Conservation (phyloP, 1,140 invertebrate genomes). For the Drosophila miranda region DNA sequence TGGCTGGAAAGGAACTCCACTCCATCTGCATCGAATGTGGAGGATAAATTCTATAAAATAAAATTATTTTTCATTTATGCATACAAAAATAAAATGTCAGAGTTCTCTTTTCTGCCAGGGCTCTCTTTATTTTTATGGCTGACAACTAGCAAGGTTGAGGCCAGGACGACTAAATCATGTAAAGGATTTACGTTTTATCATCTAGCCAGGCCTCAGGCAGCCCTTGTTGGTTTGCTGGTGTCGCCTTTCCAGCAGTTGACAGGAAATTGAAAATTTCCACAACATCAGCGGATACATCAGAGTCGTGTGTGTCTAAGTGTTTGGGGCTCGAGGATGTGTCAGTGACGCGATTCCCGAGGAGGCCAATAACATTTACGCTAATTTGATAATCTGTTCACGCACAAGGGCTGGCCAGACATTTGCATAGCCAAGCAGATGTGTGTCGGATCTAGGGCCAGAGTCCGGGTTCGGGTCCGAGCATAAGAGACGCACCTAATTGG, state of each 20-base stretch:
- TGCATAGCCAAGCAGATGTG: slow-evolving; percentile 56
- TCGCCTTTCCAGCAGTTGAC: slow-evolving; percentile 20
- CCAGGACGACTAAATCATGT: slow-evolving; percentile 62
- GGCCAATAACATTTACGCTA: slow-evolving; percentile 81
- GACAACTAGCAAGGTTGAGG: slow-evolving; percentile 63
- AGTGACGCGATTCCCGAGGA: slow-evolving; percentile 51
- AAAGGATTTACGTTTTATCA: slow-evolving; percentile 72
- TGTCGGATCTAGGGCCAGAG: not conserved
- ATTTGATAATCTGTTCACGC: slow-evolving; percentile 81
- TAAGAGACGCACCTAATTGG: slow-evolving; percentile 78
- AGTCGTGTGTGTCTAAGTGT: slow-evolving; percentile 29
- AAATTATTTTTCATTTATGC: slow-evolving; percentile 43
- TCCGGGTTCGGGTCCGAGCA: slow-evolving; percentile 6
- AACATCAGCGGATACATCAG: not conserved
- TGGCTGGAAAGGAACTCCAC: slow-evolving; percentile 6
- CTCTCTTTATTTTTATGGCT: slow-evolving; percentile 60
- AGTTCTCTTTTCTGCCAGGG: not conserved
- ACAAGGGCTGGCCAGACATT: slow-evolving; percentile 67
- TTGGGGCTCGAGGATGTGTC: slow-evolving; percentile 24
- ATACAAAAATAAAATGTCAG: slow-evolving; percentile 33
- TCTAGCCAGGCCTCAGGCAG: slow-evolving; percentile 20
- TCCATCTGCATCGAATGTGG: not conserved
- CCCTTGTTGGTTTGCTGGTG: not conserved
- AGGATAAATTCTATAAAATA: slow-evolving; percentile 52
- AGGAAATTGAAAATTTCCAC: slow-evolving; percentile 79